Conservation (phyloP, 1,140 invertebrate genomes). For the Formica selysi region DNA sequence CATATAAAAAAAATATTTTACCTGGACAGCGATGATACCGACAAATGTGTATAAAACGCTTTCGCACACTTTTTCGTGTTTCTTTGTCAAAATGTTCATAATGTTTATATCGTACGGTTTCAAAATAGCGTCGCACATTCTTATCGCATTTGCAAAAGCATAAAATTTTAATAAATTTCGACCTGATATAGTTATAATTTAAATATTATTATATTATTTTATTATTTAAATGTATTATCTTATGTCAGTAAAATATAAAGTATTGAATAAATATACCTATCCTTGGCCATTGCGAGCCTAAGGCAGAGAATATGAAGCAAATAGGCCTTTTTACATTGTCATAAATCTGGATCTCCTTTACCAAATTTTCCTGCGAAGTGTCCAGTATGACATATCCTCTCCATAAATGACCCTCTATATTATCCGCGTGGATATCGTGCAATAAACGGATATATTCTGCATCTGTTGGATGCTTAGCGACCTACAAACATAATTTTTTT, state of each 20-base stretch:
- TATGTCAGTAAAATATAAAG: background rate
- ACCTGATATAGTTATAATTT: background rate
- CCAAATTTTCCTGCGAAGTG: background rate
- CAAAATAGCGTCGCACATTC: slow-evolving; percentile 92
- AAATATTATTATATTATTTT: no score
- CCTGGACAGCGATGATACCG: background rate
- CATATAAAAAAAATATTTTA: no score
- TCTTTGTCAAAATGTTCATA: background rate
- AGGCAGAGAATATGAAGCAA: background rate
- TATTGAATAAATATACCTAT: background rate
- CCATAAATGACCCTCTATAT: background rate
- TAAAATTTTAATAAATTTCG: background rate
- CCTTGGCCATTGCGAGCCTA: background rate
- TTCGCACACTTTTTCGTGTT: background rate
- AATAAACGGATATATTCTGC: background rate
- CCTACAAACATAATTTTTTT: background rate
- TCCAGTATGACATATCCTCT: background rate
- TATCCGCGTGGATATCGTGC: background rate
- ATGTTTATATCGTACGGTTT: slow-evolving; percentile 90
- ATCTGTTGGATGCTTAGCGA: background rate
- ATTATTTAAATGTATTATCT: no score
- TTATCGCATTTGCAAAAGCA: slow-evolving; percentile 89
- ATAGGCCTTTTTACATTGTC: background rate
- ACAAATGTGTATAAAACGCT: background rate
- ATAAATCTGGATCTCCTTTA: background rate